Base-by-base conservation (phyloP, 1,140 invertebrate genomes). In the Parasteatoda tepidariorum region DNA sequence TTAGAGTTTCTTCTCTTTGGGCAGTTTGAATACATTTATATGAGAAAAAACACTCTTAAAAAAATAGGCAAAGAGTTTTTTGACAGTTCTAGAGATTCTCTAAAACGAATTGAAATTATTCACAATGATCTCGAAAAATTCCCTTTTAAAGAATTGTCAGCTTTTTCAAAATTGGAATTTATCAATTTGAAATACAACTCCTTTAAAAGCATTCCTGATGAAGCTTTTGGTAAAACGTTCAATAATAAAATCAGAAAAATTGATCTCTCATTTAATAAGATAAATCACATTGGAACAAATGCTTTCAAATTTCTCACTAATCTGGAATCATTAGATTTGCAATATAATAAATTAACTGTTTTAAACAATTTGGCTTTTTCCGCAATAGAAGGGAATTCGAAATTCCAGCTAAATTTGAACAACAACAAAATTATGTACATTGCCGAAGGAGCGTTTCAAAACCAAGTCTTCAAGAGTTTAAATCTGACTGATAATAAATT, bases 211-310 rank as follows among this genome's bases (percentile, higher is more conserved):
- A 81, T 84, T 57, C 84, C 84, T 3, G 84, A 84, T 30, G 74
- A 79, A 26, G 84, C 84, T n/a, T 82, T 84, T 38, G 78, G 84
- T 0, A 66, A 5, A 30, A 28, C 67, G 3, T 2, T 74, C 2
- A 79, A 84, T 26, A 30, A 82, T 26, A 79, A 68, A 38, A 67
- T 84, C 31, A 73, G 66, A 18, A 30, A 79, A 38, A 85, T 85
- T n/a, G 74, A 85, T 78, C 64, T 85, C 11, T 85, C 84, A n/a
- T 85, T 83, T 31, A 85, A 85, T 59, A 85, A 85, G 33, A 85
- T 85, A 4, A 75, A 74, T 61, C 74, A 85, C 24, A 34, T 85
- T 9, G 84, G 84, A 9, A 55, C 84, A 7, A 76, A 83, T 62
- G 68, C 84, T 3, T 85, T 85, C 55, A 78, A 82, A 38, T 71